Percentiles rank a stretch among this genome's conserved stretches.
Evolutionary conservation across 2,113 vertebrate genomes (phyloP).

Genomic region (Lophura nycthemera): DNA sequence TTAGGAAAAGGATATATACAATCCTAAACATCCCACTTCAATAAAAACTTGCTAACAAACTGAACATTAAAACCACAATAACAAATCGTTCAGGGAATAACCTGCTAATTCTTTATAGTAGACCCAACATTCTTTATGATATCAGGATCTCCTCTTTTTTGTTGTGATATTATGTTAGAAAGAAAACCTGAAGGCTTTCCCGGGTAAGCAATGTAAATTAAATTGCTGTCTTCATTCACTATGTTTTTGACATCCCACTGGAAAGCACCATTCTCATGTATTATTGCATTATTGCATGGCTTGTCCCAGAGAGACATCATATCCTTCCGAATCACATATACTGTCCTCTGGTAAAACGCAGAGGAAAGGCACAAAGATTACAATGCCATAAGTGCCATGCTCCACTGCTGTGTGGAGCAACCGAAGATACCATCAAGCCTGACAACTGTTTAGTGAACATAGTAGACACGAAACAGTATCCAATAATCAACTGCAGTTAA

Average conservation of each 20-base stretch:
- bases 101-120: not conserved
- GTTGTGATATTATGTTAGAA: not conserved
- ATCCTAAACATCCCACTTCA: not conserved
- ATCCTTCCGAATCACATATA: not conserved
- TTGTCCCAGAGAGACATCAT: not conserved
- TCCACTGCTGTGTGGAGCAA: not conserved
- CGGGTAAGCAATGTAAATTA: not conserved
- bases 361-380: not conserved
- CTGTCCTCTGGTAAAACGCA: not conserved
- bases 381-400: no score
- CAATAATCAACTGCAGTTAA: not conserved
- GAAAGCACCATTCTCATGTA: not conserved
- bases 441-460: not conserved
- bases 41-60: not conserved
- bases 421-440: not conserved
- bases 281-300: rapidly evolving
- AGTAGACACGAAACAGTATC: not conserved
- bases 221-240: not conserved
- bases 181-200: not conserved
- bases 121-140: not conserved
- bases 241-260: not conserved
- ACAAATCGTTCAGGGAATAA: not conserved
- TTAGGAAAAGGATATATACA: conserved; percentile 22
- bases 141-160: not conserved
- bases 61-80: not conserved